Base-by-base conservation (phyloP, 2,113 vertebrate species). In the Dromaius novaehollandiae region DNA sequence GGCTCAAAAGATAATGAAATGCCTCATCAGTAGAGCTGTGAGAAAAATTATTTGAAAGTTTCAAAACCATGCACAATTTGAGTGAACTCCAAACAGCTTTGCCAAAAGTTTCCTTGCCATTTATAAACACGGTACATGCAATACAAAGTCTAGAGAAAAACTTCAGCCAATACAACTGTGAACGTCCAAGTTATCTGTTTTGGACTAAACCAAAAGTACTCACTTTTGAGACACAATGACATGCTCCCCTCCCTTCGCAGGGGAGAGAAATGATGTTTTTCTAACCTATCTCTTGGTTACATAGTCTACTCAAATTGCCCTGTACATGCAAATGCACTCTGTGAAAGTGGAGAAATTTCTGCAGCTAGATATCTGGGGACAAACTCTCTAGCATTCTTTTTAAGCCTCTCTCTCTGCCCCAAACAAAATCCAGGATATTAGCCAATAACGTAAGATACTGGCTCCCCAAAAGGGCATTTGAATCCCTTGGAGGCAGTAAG, bases 1-100 rank as follows among this genome's bases (percentile, higher is more conserved):
- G 73, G 89, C 64, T 93, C 79, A 79, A 84, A 30, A 51, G 68
- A n/a, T 97, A 95, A 97, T 89, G 93, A 96, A 97, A 96, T 95
- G 91, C 95, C 93, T 96, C 94, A 95, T 88, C 94, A 96, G 46
- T 9, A 14, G 53, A 95, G 50, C 87, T 86, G 91, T 86, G 91
- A 95, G 95, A 95, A 95, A 88, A 61, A 93, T 40, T 88, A 61
- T 88, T 95, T 2, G n/a, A 89, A 86, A 89, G 30, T 88, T 89
- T 87, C 53, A 88, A 88, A 95, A 56, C 24, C 46, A 42, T 75
- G 77, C 64, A 50, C 64, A 71, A 68, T 93, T 82, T 82, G 80
- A 81, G 64, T 30, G 46, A 90, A 83, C 64, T 75, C 46, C 46
- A 79, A 95, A 88, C 71, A 91, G 79, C 69, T 95, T 93, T 8